Base-by-base conservation (phyloP, 1,140 invertebrate species). In the Ips typographus region DNA sequence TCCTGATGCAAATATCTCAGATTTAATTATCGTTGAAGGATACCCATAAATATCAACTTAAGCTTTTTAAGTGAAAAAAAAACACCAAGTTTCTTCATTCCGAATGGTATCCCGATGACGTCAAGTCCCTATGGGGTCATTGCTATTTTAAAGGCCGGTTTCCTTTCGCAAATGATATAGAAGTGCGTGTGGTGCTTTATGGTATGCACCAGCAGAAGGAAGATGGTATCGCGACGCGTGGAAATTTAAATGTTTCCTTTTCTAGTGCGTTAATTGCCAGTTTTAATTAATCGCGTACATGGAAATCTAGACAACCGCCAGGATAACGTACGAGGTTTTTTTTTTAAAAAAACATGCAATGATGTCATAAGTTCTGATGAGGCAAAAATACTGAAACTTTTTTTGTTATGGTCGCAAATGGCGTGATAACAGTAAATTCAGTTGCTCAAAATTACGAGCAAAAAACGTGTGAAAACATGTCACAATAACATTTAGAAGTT, bases 171-270 rank as follows among this genome's bases (percentile, higher is more conserved):
- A 38, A 59, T 41, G 38, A 59, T 5, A 36, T 8, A n/a, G 57
- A 5, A 49, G 47, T 51, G 47, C 60, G 60, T 49, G 60, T n/a
- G 42, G 42, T 49, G 2, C 47, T 63, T 47, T 51, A 63, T 49
- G 42, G 57, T 37, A 60, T 42, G 57, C 40, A 60, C 37, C 8
- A 37, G 37, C 8, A 56, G 37, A 59, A 7, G 2, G n/a, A 6
- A 59, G n/a, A 37, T 39, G 38, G 8, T 40, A 59, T 43, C 57
- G 40, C n/a, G 8, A 42, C 42, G 57, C 41, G 57, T 59, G 57
- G 41, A 59, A 41, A 41, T 40, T 59, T 42, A 59, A 59, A 43
- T 59, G 57, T 59, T 59, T 59, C 57, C 57, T 59, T 59, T 59
- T 43, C 39, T n/a, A 59, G 39, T 43, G 57, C 41, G 39, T 59